Conservation (phyloP, 2,113 vertebrate genomes). For the Condylura cristata region DNA sequence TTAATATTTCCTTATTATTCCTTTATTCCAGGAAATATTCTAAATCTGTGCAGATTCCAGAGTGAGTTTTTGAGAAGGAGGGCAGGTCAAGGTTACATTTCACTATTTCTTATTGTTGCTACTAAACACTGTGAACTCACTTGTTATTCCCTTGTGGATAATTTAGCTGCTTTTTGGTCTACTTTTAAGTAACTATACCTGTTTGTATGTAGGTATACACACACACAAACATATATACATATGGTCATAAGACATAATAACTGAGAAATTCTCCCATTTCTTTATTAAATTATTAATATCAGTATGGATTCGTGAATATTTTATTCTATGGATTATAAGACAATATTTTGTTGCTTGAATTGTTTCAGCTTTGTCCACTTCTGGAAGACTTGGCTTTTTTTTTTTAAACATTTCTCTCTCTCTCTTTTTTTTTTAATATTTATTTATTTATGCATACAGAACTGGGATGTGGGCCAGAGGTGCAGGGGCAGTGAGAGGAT, state of each 20-base stretch:
- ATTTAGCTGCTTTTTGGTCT: background rate
- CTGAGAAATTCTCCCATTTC: background rate
- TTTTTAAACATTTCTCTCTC: too few species aligned
- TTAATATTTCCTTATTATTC: conserved; percentile 9
- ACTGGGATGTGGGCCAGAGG: too few species aligned
- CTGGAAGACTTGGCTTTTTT: conserved; percentile 19
- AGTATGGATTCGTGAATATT: background rate
- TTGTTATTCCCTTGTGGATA: background rate
- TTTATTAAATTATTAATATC: background rate
- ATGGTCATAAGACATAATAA: background rate
- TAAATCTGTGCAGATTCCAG: background rate
- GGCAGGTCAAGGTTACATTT: background rate
- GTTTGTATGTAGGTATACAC: background rate
- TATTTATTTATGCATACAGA: too few species aligned
- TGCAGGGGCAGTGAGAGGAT: too few species aligned
- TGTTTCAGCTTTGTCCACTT: background rate
- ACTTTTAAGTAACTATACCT: background rate
- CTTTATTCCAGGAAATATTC: background rate
- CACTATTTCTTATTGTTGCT: background rate
- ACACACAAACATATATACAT: background rate
- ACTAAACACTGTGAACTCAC: background rate
- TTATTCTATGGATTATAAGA: conserved; percentile 37
- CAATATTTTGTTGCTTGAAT: conserved; percentile 1
- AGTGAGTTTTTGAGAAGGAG: background rate
- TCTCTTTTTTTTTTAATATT: too few species aligned